Percentiles rank a stretch among this genome's conserved stretches.
These are phyloP conservation scores for Notoglanidium macrostoma DNA, from an alignment of 2,797 vertebrate species.

Conservation along the genomic window DNA sequence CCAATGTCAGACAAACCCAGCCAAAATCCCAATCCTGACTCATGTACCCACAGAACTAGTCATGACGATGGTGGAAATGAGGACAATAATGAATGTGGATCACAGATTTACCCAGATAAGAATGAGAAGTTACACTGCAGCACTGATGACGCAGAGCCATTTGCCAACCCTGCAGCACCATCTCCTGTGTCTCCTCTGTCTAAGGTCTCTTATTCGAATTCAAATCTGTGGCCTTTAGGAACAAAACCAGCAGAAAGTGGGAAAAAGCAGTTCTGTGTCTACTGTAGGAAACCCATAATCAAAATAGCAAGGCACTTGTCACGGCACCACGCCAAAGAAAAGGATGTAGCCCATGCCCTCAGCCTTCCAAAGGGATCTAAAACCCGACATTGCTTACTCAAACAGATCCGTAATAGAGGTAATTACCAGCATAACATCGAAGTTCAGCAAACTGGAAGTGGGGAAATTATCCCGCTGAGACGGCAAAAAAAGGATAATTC, in stretches of 20 bases:
- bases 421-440: conserved; percentile 46
- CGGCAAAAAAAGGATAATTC: conserved; percentile 15
- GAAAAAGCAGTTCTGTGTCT: conserved; percentile 44
- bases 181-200: not conserved
- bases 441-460: conserved; percentile 45
- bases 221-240: not conserved
- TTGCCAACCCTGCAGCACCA: not conserved
- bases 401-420: conserved; percentile 46
- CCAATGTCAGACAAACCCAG: not conserved
- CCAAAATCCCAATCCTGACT: not conserved
- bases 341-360: conserved; percentile 45
- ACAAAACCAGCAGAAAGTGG: not conserved
- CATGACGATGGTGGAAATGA: not conserved
- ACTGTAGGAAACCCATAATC: conserved; percentile 36
- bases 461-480: conserved; percentile 43
- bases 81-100: not conserved
- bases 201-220: not conserved
- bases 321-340: conserved; percentile 29
- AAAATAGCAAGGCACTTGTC: conserved; percentile 51
- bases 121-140: not conserved
- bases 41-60: not conserved
- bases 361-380: conserved; percentile 48
- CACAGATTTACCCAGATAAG: not conserved
- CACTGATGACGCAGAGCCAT: not conserved
- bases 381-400: conserved; percentile 14